Conservation (phyloP, 2,113 vertebrate genomes). For the Electrona antarctica region DNA sequence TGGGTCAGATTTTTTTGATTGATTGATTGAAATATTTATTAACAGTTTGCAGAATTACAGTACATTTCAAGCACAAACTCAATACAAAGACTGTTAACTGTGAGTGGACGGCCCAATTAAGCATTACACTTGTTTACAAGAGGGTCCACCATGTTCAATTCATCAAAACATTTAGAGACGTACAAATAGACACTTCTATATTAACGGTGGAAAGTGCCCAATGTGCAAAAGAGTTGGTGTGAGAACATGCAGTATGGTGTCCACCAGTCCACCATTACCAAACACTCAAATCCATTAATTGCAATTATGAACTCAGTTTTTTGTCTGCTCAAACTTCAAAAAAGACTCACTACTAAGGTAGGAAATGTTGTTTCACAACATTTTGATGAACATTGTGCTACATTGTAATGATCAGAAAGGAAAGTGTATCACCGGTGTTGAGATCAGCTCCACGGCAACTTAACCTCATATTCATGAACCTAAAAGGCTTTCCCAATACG, state of each 20-base stretch:
- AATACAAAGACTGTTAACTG: too few relatives aligned
- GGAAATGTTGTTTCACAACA: slow-evolving; percentile 49
- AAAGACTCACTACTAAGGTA: slow-evolving; percentile 38
- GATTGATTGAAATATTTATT: too few relatives aligned
- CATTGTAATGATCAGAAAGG: slow-evolving; percentile 31
- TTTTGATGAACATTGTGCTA: slow-evolving; percentile 19
- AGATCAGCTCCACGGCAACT: slow-evolving; percentile 34
- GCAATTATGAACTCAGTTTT: slow-evolving; percentile 54
- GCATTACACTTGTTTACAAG: too few relatives aligned
- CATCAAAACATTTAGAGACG: too few relatives aligned
- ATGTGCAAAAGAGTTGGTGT: slow-evolving; percentile 21
- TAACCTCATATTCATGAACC: slow-evolving; percentile 38
- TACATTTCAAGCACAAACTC: too few relatives aligned
- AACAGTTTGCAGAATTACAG: too few relatives aligned
- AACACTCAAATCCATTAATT: slow-evolving; percentile 44
- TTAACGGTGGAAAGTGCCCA: slow-evolving; percentile 10
- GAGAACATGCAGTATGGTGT: slow-evolving; percentile 1
- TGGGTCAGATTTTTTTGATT: too few relatives aligned
- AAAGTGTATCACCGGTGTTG: not conserved
- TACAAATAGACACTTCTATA: too few relatives aligned
- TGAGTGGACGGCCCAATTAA: too few relatives aligned
- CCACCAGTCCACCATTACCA: slow-evolving; percentile 4
- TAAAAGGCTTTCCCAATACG: slow-evolving; percentile 59
- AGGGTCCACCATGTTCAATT: too few relatives aligned
- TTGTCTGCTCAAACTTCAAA: slow-evolving; percentile 29